Percentiles rank a stretch among this genome's conserved stretches.
phyloP scores from a whole-genome alignment of 2,113 vertebrate species.

The Toxostoma redivivum region DNA sequence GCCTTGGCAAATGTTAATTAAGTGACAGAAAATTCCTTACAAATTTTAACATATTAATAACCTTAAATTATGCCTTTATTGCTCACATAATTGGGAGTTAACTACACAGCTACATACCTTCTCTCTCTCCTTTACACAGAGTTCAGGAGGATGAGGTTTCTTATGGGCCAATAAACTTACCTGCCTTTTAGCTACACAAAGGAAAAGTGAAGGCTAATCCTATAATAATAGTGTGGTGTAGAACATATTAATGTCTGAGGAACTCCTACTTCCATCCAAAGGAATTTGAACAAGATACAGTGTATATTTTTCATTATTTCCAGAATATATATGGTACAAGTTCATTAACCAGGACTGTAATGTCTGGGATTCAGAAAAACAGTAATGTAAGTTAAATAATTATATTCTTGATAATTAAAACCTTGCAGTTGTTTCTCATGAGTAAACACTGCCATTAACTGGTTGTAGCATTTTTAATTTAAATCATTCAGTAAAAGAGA shows the following conservation, averaged over 20 bases:
- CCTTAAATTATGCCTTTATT: conserved; percentile 66
- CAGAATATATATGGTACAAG: background rate
- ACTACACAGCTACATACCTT: conserved; percentile 26
- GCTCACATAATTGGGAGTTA: conserved; percentile 62
- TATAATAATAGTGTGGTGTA: background rate
- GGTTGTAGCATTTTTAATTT: background rate
- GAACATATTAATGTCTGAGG: background rate
- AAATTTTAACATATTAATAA: conserved; percentile 68
- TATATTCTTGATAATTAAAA: background rate
- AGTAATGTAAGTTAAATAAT: background rate
- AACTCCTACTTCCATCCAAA: background rate
- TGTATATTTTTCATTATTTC: background rate
- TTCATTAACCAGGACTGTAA: background rate
- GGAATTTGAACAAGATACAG: accelerated
- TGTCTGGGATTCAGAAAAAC: background rate
- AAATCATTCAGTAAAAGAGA: background rate
- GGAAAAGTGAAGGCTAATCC: background rate
- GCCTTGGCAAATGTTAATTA: conserved; percentile 73
- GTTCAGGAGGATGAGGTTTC: background rate
- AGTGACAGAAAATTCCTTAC: conserved; percentile 66
- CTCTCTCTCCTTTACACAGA: background rate
- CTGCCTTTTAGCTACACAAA: background rate
- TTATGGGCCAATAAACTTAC: background rate
- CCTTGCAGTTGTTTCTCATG: background rate
- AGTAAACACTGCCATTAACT: background rate